phyloP scores from a whole-genome alignment of 2,797 vertebrate genomes.

The Kryptolebias ocellatus region DNA sequence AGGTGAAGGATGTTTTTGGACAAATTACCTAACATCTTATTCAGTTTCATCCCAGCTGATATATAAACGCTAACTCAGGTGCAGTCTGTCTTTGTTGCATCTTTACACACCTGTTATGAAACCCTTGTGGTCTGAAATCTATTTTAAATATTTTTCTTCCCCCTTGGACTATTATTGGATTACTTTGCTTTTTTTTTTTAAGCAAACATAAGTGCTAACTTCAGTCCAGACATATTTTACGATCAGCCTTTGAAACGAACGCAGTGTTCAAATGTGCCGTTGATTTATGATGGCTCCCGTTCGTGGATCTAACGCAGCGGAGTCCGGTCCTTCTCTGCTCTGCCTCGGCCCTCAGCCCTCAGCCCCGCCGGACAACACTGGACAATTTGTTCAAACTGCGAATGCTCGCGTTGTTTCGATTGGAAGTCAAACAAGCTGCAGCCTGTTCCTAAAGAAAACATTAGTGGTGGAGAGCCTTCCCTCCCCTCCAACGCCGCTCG shows the following conservation, averaged over 20 bases:
- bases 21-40: too few relatives aligned
- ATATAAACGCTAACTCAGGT: not conserved
- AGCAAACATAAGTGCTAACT: conserved; percentile 22
- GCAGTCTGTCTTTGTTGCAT: conserved; percentile 1
- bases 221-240: conserved; percentile 28
- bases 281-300: conserved; percentile 3
- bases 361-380: conserved; percentile 73
- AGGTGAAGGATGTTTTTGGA: not conserved
- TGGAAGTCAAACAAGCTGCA: conserved; percentile 82
- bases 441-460: conserved; percentile 86
- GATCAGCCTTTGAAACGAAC: conserved; percentile 2
- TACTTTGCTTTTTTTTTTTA: conserved; percentile 12
- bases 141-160: conserved; percentile 7
- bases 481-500: conserved; percentile 32
- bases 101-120: conserved; percentile 26
- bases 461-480: conserved; percentile 66
- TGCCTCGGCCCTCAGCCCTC: conserved; percentile 33
- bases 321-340: conserved; percentile 25
- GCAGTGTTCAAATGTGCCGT: not conserved
- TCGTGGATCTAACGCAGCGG: conserved; percentile 7
- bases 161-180: conserved; percentile 2
- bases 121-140: not conserved
- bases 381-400: conserved; percentile 81
- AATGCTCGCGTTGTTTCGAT: conserved; percentile 76
- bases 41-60: conserved; percentile 1